A percentile compares a stretch with the other conserved stretches of the same genome.
These are phyloP conservation scores for Nyctibius grandis DNA, from an alignment of 2,797 vertebrate genomes.

Conservation along the genomic window DNA sequence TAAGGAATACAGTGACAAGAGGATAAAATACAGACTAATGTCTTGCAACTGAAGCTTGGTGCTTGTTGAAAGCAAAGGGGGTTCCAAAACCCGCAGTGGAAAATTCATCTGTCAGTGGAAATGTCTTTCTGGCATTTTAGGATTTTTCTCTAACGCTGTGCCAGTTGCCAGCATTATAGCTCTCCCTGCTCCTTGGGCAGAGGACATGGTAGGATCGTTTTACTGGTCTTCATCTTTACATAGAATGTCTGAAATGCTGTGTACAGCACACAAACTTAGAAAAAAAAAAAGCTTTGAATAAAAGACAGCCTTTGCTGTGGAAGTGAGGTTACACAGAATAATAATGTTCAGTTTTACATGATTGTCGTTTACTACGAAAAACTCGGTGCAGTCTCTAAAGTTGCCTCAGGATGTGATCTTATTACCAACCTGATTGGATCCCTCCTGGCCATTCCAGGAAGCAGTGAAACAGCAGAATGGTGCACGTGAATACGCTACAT, in stretches of 20 bases:
- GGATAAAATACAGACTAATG: neutral
- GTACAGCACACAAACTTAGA: neutral
- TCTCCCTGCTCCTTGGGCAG: neutral
- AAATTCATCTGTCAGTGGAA: neutral
- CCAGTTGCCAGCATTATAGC: neutral
- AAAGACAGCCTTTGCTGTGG: neutral
- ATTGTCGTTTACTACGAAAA: accelerated
- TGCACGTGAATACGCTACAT: accelerated
- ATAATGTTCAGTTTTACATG: accelerated
- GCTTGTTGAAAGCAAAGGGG: neutral
- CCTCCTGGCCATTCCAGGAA: neutral
- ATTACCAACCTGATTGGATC: neutral
- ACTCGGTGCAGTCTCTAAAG: neutral
- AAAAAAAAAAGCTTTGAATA: neutral
- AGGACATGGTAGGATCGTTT: neutral
- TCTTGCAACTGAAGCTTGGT: neutral
- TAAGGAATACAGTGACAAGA: neutral
- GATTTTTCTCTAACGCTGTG: neutral
- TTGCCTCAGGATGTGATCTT: neutral
- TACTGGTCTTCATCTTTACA: neutral
- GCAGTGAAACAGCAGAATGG: neutral
- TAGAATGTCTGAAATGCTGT: neutral
- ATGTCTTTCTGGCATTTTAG: neutral
- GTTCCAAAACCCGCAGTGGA: neutral
- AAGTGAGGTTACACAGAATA: neutral